phyloP scores from a whole-genome alignment of 2,888 invertebrate species.

The Labia minor region DNA sequence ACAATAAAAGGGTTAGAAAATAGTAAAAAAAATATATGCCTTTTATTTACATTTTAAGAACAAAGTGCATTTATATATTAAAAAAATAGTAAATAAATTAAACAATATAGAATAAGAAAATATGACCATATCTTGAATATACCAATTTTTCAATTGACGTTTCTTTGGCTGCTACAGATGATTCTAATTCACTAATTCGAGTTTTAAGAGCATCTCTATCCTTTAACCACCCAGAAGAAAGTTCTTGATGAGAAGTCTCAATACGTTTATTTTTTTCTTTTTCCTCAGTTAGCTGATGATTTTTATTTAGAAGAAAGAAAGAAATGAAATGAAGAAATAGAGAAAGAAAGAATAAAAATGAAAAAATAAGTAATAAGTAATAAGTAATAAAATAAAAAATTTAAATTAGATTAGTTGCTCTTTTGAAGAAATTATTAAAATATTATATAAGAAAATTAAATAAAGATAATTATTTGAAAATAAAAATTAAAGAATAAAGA shows the following conservation, averaged over 20 bases:
- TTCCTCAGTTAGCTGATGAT: constrained; percentile 30
- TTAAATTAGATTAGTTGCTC: too few relatives aligned
- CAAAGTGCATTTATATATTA: too few relatives aligned
- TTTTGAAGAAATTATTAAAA: too few relatives aligned
- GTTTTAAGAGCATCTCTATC: constrained; percentile 42
- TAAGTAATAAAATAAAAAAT: constrained; percentile 8
- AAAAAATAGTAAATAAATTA: too few relatives aligned
- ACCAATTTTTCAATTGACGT: constrained; percentile 52
- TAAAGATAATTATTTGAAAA: background rate
- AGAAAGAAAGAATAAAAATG: constrained; percentile 16
- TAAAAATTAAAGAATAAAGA: background rate
- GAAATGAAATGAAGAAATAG: background rate
- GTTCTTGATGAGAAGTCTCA: constrained; percentile 31
- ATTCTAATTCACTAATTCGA: constrained; percentile 47
- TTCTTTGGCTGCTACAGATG: constrained; percentile 47
- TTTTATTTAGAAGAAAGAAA: constrained; percentile 13
- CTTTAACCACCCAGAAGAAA: constrained; percentile 32
- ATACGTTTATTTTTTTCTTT: constrained; percentile 28
- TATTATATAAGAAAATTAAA: background rate
- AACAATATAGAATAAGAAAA: too few relatives aligned
- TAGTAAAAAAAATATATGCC: too few relatives aligned
- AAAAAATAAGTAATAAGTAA: too few relatives aligned
- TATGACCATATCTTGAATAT: too few relatives aligned
- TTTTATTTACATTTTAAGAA: too few relatives aligned
- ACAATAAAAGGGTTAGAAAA: too few relatives aligned